Base-by-base conservation (phyloP, 2,113 vertebrate species). In the Xenopus laevis region DNA sequence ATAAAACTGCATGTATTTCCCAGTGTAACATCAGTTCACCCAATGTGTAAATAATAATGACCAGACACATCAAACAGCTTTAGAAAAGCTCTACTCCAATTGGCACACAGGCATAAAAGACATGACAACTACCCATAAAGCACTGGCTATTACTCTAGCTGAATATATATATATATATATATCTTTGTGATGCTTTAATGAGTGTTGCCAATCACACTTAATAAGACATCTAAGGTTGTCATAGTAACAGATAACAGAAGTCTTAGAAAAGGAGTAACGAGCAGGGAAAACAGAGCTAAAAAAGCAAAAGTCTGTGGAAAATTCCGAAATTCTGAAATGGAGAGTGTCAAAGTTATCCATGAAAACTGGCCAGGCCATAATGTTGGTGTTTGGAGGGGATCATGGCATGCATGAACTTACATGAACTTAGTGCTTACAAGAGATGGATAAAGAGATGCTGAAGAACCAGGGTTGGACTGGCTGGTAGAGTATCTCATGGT, bases 151-250 rank as follows among this genome's bases (percentile, higher is more conserved):
- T 46, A 46, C 7, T 46, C 45, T n/a, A n/a, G 12, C 45, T 46
- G 45, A 46, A 46, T 46, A 46, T 46, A 46, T 46, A 47, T 4
- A 50, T 50, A 50, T 16, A 57, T 20, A 21, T 27, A 23, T 20
- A 20, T 71, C 13, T 18, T 70, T 60, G 40, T 53, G 59, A 47
- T 45, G 59, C 46, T 10, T 61, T 46, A 62, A 71, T 71, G 59
- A 10, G 50, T 18, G 46, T 47, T 21, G 46, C 59, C 21, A 62
- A 50, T 71, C 69, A 18, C 69, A 62, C 59, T 18, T 50, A 71
- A 60, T 47, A 71, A 50, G 45, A 71, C 44, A 71, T 47, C 59
- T n/a, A 15, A 27, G 44, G 69, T 71, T 71, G 69, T 58, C 21
- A 52, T 62, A 44, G 69, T 62, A 62, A 71, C 46, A 2, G 21